Percentiles rank a stretch among this genome's conserved stretches.
These are phyloP conservation scores for Notodonta dromedarius DNA, from an alignment of 2,888 invertebrate genomes.

Conservation along the genomic window DNA sequence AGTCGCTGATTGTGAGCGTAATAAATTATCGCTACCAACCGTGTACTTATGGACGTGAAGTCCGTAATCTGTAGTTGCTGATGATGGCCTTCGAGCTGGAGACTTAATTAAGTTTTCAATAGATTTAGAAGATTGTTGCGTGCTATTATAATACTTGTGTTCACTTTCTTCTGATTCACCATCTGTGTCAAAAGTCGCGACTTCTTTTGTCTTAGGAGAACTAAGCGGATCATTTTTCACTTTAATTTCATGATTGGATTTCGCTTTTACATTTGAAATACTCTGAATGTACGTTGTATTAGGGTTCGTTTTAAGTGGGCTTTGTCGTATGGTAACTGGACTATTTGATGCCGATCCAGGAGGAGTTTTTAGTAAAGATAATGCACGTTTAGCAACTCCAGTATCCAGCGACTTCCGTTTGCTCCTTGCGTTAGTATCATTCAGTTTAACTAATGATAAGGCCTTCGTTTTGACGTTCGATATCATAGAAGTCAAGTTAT, in stretches of 20 bases:
- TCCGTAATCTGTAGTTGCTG: slow-evolving; percentile 51
- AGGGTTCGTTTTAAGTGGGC: slow-evolving; percentile 27
- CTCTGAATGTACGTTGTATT: slow-evolving; percentile 15
- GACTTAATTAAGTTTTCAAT: slow-evolving; percentile 68
- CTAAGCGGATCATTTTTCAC: slow-evolving; percentile 11
- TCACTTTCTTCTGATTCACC: slow-evolving; percentile 50
- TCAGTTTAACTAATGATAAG: slow-evolving; percentile 75
- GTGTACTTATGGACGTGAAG: slow-evolving; percentile 46
- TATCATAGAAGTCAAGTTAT: slow-evolving; percentile 72
- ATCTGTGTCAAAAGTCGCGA: slow-evolving; percentile 38
- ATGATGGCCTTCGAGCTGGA: slow-evolving; percentile 65
- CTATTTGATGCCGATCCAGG: slow-evolving; percentile 60
- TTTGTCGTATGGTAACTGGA: slow-evolving; percentile 39
- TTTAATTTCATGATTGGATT: slow-evolving; percentile 13
- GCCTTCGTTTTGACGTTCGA: slow-evolving; percentile 82
- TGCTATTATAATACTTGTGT: slow-evolving; percentile 46
- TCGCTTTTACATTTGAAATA: slow-evolving; percentile 10
- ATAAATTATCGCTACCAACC: slow-evolving; percentile 40
- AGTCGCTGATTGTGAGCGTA: slow-evolving; percentile 58
- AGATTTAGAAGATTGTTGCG: slow-evolving; percentile 54
- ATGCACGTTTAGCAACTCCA: slow-evolving; percentile 60
- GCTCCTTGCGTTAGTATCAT: slow-evolving; percentile 51
- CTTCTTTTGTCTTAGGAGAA: slow-evolving; percentile 23
- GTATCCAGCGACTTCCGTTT: slow-evolving; percentile 49
- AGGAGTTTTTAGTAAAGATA: slow-evolving; percentile 63